Base-by-base conservation (phyloP, 2,797 vertebrate genomes). In the Sebastes oblongus region DNA sequence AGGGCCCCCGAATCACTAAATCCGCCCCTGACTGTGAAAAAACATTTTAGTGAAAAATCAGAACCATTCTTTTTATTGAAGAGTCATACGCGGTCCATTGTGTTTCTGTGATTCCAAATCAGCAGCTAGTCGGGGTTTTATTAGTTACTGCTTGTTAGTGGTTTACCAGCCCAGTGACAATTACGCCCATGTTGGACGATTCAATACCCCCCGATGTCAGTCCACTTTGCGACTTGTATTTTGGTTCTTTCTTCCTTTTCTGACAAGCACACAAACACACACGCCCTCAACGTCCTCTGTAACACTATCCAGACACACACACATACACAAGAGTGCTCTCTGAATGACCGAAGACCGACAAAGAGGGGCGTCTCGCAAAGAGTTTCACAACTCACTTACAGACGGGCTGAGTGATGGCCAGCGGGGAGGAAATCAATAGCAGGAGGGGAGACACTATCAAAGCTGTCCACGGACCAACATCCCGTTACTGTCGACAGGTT, bases 341-440 rank as follows among this genome's bases (percentile, higher is more conserved):
- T 50, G 58, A 80, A 82, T 90, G 88, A 86, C 80, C 56, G 66
- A 82, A 84, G 86, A 91, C 84, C 86, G 88, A 92, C 91, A 90
- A 90, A 84, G 88, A 84, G 52, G 69, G 86, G 79, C 62, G 72
- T 91, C 86, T 90, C 83, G 46, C 90, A 90, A 86, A 93, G 90
- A 94, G 87, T 91, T 90, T 91, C 91, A 93, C 92, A 93, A 91
- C 92, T 94, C 94, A 92, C 93, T 95, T 93, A 90, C 86, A 85
- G 88, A 80, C 78, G 25, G 82, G 82, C 84, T 90, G 93, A 94
- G 92, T 93, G 94, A 95, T 94, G 91, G 91, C 91, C 88, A 87
- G 89, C 80, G 50, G 87, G 83, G 86, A 87, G 84, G 86, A 92
- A 92, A 95, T 96, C 94, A 75, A 96, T 96, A 94, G 65, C 60